Evolutionary conservation across 2,797 vertebrate species (phyloP).

Genomic region (Rhadinocentrus ornatus): DNA sequence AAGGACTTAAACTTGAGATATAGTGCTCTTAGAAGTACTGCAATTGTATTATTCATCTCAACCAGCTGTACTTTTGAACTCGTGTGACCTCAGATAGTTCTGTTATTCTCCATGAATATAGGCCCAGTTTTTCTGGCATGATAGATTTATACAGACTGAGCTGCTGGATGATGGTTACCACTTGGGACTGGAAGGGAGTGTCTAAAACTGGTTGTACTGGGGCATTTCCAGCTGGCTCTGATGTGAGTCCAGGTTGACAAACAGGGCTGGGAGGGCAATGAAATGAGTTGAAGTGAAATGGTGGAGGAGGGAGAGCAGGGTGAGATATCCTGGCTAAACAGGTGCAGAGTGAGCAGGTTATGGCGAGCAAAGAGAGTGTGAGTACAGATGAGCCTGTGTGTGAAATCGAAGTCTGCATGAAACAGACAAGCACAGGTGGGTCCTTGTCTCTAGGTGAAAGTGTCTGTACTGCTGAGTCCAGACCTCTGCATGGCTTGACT

Average conservation of each 20-base stretch:
- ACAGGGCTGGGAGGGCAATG: not conserved
- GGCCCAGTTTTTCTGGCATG: conserved; percentile 32
- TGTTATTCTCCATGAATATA: not conserved
- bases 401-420: conserved; percentile 52
- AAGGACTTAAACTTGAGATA: not conserved
- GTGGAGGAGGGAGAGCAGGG: conserved; percentile 22
- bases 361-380: conserved; percentile 23
- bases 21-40: not conserved
- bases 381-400: conserved; percentile 34
- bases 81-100: not conserved
- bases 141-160: conserved; percentile 26
- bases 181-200: conserved; percentile 23
- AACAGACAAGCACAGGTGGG: conserved; percentile 80
- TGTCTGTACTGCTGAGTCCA: conserved; percentile 73
- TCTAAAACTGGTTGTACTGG: conserved; percentile 47
- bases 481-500: conserved; percentile 46
- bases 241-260: conserved; percentile 34
- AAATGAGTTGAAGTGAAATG: conserved; percentile 10
- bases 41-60: not conserved
- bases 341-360: conserved; percentile 65
- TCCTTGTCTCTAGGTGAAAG: conserved; percentile 71
- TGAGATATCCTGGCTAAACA: conserved; percentile 62
- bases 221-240: conserved; percentile 64
- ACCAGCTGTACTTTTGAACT: not conserved
- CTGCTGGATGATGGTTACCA: conserved; percentile 41